Conservation (phyloP, 2,113 vertebrate genomes). For the Gymnarchus niloticus region DNA sequence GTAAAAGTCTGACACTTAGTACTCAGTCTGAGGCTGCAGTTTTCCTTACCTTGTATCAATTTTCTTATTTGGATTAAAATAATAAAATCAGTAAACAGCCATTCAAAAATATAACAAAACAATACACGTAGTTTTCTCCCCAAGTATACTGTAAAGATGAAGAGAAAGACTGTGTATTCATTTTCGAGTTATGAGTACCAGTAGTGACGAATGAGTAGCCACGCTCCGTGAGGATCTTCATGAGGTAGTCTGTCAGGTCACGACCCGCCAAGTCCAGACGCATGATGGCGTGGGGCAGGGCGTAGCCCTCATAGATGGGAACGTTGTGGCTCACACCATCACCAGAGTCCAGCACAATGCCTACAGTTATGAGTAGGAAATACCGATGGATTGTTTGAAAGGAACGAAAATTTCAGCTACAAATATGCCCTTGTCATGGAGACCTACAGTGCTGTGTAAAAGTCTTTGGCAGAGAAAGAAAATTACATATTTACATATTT, state of each 20-base stretch:
- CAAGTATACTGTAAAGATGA: background rate
- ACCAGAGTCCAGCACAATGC: conserved; percentile 88
- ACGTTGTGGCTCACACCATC: conserved; percentile 80
- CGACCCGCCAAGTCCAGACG: conserved; percentile 79
- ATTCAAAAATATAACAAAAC: background rate
- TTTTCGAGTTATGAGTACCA: conserved; percentile 55
- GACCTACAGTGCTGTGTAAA: no score
- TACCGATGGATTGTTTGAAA: background rate
- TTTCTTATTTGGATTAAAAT: background rate
- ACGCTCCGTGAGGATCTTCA: conserved; percentile 93
- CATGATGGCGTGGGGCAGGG: conserved; percentile 79
- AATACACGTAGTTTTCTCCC: background rate
- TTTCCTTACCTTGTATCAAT: background rate
- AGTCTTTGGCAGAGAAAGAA: no score
- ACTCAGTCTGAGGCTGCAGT: background rate
- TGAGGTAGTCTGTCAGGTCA: conserved; percentile 93
- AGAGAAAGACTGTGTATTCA: background rate
- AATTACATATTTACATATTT: no score
- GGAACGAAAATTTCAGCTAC: background rate
- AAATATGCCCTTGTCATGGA: background rate
- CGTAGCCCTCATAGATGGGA: conserved; percentile 79
- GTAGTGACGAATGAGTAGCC: conserved; percentile 95
- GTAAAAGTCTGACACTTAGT: background rate
- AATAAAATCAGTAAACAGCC: background rate
- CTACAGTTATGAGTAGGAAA: conserved; percentile 43